Evolutionary conservation across 2,113 vertebrate genomes (phyloP).

Genomic region (Synodontis membranacea): DNA sequence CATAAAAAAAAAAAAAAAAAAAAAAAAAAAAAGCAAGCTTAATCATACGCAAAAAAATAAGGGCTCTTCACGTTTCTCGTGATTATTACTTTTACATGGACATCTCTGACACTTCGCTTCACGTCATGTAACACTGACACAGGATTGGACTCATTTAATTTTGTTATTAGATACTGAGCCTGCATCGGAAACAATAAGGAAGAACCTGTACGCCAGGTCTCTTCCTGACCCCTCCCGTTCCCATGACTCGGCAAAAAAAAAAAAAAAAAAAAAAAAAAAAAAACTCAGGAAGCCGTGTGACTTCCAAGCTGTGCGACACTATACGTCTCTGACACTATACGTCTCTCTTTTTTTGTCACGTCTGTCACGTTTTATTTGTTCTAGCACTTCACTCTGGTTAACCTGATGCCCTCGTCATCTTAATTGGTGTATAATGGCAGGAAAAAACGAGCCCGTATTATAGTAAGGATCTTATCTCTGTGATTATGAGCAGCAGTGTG

Average conservation of each 20-base stretch:
- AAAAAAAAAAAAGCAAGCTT: neutral
- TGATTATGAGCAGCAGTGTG: constrained; percentile 12
- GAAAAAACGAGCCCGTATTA: constrained; percentile 9
- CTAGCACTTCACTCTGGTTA: neutral
- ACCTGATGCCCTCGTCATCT: constrained; percentile 16
- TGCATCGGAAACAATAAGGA: constrained; percentile 7
- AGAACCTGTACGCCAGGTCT: neutral
- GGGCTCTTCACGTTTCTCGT: neutral
- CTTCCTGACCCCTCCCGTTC: constrained; percentile 33
- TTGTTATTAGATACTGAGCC: neutral
- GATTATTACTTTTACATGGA: neutral
- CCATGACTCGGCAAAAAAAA: constrained; percentile 43
- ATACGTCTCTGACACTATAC: neutral
- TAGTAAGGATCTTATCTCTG: constrained; percentile 26
- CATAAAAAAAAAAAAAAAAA: no score
- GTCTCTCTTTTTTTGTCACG: no score
- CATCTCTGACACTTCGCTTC: neutral
- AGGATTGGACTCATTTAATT: neutral
- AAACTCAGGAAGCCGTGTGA: constrained; percentile 50
- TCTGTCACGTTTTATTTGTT: neutral
- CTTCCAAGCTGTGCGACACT: constrained; percentile 13
- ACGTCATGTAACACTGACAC: neutral
- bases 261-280: neutral
- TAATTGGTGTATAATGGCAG: constrained; percentile 24
- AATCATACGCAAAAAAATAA: neutral